Evolutionary conservation across 2,113 vertebrate species (phyloP), one percentile per base, ranked within the genome.

Genomic region (Jaculus jaculus): DNA sequence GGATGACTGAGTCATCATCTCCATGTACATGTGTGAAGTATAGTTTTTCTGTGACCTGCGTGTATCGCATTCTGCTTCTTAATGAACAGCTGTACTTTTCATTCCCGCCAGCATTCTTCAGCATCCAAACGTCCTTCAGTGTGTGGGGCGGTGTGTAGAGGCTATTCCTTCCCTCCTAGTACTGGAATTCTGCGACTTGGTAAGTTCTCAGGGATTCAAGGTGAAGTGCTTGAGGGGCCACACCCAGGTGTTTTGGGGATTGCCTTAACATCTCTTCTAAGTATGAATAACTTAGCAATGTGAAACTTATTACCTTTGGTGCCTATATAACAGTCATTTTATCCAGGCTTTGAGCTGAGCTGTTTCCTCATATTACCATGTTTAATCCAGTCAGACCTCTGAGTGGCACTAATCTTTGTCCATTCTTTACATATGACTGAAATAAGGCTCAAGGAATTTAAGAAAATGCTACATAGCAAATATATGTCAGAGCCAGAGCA

Each of bases 101-200:
- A 9, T 89, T 54, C 0, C 89, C 34, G 60, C 69, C 86, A 98
- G 98, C 73, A 78, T 98, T 95, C 98, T 98, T 95, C 98, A 99
- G 97, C 99, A 99, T 96, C 99, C 99, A 16, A 99, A 99, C 92
- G 97, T 99, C 94, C 98, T 99, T 90, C 99, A 99, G 86, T 99
- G 99, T 94, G 97, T 99, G 47, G 99, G 99, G 24, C 99, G 99
- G 26, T 99, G 99, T 95, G 98, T 99, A 13, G 99, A 99, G 97
- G 99, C 99, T 17, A 98, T 99, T 94, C 99, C 99, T 87, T 99
- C 99, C 88, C 98, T 99, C 80, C 97, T 99, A 89, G 98, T 99
- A 82, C 99, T 99, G 96, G 99, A 99, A 93, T 99, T 99, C 98
- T 99, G 99, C 97, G 99, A 99, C 96, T 98, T 99, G 99, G 99